Conservation (phyloP, 2,113 vertebrate species). For the Glaucidium brasilianum region DNA sequence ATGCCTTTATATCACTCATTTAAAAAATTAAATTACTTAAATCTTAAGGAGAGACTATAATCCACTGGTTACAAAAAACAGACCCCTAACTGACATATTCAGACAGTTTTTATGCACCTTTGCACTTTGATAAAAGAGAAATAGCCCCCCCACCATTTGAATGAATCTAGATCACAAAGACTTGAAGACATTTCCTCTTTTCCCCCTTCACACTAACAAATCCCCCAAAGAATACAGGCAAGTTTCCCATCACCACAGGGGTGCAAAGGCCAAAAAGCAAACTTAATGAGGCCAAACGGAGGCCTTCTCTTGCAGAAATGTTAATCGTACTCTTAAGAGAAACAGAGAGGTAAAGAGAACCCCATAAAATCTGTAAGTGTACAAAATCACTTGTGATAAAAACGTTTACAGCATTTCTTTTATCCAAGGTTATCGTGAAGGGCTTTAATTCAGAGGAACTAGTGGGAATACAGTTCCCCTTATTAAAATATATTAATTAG, state of each 20-base stretch:
- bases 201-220: slow-evolving; percentile 28
- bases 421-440: background rate
- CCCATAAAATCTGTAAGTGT: background rate
- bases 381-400: slow-evolving; percentile 3
- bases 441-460: slow-evolving; percentile 30
- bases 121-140: slow-evolving; percentile 25
- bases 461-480: slow-evolving; percentile 41
- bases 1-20: background rate
- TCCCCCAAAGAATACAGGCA: slow-evolving; percentile 2
- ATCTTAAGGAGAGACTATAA: background rate
- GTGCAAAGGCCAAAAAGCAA: slow-evolving; percentile 64
- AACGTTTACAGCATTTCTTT: slow-evolving; percentile 13
- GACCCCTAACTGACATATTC: background rate
- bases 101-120: slow-evolving; percentile 19
- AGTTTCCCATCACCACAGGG: slow-evolving; percentile 37
- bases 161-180: slow-evolving; percentile 26
- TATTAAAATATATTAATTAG: slow-evolving; percentile 71
- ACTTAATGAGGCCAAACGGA: slow-evolving; percentile 45
- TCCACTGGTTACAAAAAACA: background rate
- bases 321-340: slow-evolving; percentile 24
- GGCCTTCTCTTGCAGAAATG: background rate
- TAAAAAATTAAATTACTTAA: background rate
- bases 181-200: slow-evolving; percentile 32
- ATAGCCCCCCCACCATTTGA: background rate
- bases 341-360: background rate